Conservation (phyloP, 2,113 vertebrate species). For the Prunella himalayana region DNA sequence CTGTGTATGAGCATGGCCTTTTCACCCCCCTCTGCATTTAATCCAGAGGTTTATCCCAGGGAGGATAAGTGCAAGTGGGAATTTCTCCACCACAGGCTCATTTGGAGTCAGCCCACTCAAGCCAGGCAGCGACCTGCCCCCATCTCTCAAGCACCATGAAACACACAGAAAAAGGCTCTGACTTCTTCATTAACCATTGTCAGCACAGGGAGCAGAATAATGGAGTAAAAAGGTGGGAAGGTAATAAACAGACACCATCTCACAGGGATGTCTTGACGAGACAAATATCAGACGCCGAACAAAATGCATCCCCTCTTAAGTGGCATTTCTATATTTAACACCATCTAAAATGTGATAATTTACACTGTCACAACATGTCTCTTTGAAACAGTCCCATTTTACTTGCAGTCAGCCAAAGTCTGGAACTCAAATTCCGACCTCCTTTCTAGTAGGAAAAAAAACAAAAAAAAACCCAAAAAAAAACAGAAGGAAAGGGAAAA, state of each 20-base stretch:
- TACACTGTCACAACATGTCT: slow-evolving; percentile 52
- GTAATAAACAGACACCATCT: slow-evolving; percentile 35
- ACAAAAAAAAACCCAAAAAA: not conserved
- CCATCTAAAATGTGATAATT: slow-evolving; percentile 42
- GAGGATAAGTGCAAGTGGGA: not conserved
- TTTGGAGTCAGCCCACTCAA: not conserved
- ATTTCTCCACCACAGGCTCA: not conserved
- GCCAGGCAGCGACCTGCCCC: not conserved
- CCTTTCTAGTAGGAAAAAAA: not conserved
- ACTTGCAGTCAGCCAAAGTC: slow-evolving; percentile 26
- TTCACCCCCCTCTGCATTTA: not conserved
- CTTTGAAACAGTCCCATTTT: slow-evolving; percentile 36
- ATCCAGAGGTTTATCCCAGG: not conserved
- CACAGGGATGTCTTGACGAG: not conserved
- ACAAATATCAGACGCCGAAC: not conserved
- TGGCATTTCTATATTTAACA: slow-evolving; percentile 45
- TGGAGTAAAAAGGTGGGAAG: not conserved
- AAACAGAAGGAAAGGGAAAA: not conserved
- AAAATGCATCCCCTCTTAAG: slow-evolving; percentile 43
- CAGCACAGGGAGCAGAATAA: not conserved
- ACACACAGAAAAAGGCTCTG: not conserved
- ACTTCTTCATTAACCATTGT: not conserved
- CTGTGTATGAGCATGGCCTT: not conserved
- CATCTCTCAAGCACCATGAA: not conserved
- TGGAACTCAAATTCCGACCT: slow-evolving; percentile 21